These are phyloP conservation scores for Bibio marci DNA, from an alignment of 2,888 invertebrate species.

Conservation along the genomic window DNA sequence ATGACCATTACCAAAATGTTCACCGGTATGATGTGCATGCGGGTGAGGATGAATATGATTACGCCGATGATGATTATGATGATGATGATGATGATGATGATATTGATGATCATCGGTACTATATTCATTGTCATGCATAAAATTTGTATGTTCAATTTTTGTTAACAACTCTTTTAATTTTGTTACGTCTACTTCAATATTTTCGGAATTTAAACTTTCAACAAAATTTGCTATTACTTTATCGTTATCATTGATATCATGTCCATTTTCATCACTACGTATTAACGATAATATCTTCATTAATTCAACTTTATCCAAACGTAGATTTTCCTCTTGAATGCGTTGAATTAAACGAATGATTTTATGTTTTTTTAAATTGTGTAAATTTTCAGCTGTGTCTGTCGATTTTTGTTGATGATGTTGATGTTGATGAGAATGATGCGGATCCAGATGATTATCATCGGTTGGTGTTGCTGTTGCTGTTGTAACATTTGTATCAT, in stretches of 20 bases:
- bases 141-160: constrained; percentile 16
- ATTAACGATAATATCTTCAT: constrained; percentile 19
- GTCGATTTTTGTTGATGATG: neutral
- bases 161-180: constrained; percentile 20
- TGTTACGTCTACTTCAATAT: constrained; percentile 20
- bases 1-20: constrained; percentile 23
- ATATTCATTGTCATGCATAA: neutral
- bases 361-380: constrained; percentile 10
- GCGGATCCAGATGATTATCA: too few relatives aligned
- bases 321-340: constrained; percentile 16
- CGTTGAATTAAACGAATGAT: constrained; percentile 11
- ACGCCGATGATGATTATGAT: too few relatives aligned
- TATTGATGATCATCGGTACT: constrained; percentile 1
- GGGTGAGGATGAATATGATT: constrained; percentile 11
- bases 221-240: constrained; percentile 23
- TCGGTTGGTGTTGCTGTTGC: too few relatives aligned
- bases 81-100: constrained; percentile 1
- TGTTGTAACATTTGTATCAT: constrained; percentile 7
- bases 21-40: constrained; percentile 26
- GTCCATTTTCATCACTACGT: constrained; percentile 12
- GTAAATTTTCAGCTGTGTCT: constrained; percentile 9
- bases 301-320: constrained; percentile 19
- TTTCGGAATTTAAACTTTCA: constrained; percentile 20
- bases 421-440: too few relatives aligned
- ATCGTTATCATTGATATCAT: constrained; percentile 12